A percentile compares a stretch with the other conserved stretches of the same genome.
Evolutionary conservation across 2,797 vertebrate genomes (phyloP).

Genomic region (Fringilla coelebs): DNA sequence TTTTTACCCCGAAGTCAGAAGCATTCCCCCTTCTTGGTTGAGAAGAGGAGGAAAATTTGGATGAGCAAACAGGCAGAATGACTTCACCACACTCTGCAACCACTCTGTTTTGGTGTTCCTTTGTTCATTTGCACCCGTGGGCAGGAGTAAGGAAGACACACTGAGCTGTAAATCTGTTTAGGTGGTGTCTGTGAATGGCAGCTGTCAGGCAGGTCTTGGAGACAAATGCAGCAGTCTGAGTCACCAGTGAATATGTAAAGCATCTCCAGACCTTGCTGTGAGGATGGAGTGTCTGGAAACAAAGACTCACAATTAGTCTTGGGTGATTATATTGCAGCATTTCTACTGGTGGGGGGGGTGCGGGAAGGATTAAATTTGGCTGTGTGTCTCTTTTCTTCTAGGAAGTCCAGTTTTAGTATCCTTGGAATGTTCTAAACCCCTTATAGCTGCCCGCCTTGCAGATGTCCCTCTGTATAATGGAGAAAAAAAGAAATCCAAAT

Average conservation of each 20-base stretch:
- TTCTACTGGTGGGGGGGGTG: rapidly evolving
- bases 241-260: background rate
- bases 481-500: background rate
- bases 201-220: background rate
- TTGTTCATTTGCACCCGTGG: background rate
- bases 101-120: background rate
- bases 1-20: background rate
- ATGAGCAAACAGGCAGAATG: background rate
- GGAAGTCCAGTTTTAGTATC: background rate
- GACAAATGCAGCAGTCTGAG: background rate
- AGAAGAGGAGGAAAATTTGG: background rate
- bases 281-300: background rate
- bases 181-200: background rate
- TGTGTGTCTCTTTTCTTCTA: background rate
- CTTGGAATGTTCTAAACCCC: background rate
- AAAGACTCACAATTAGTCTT: background rate
- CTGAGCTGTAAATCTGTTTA: background rate
- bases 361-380: background rate
- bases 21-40: background rate
- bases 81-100: background rate
- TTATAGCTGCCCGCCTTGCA: background rate
- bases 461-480: background rate
- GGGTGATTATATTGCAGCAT: background rate
- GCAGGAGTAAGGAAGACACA: background rate
- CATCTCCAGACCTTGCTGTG: background rate